Conservation (phyloP, 2,113 vertebrate species). For the Mionectes macconnelli region DNA sequence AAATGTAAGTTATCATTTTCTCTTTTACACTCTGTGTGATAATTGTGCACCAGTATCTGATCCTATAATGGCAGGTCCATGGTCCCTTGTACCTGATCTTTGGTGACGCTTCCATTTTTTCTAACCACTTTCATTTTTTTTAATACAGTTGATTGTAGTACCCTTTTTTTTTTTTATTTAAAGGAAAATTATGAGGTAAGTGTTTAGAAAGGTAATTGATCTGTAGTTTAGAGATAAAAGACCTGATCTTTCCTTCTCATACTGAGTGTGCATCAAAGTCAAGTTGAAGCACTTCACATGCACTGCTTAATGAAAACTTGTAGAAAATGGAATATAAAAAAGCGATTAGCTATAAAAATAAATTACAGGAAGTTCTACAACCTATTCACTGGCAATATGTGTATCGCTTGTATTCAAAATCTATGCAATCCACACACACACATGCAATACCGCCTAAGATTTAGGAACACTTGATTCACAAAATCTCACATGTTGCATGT, state of each 20-base stretch:
- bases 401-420: slow-evolving; percentile 4
- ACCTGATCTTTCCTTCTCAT: slow-evolving; percentile 55
- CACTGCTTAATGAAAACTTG: slow-evolving; percentile 58
- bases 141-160: background rate
- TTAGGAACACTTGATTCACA: background rate
- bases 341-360: slow-evolving; percentile 63
- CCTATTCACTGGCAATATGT: slow-evolving; percentile 8
- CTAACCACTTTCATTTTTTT: background rate
- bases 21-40: background rate
- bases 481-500: background rate
- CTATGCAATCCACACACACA: background rate
- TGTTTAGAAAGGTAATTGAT: slow-evolving; percentile 67
- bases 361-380: slow-evolving; percentile 34
- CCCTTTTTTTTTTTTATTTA: background rate
- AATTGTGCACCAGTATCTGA: background rate
- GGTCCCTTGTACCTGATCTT: background rate
- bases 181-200: slow-evolving; percentile 56
- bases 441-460: background rate
- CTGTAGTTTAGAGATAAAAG: slow-evolving; percentile 60
- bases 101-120: background rate
- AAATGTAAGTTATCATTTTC: background rate
- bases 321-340: slow-evolving; percentile 63
- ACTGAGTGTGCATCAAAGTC: slow-evolving; percentile 58
- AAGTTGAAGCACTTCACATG: slow-evolving; percentile 53
- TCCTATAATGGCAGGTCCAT: background rate